phyloP scores from a whole-genome alignment of 2,888 invertebrate species.

The Aethes cnicana region DNA sequence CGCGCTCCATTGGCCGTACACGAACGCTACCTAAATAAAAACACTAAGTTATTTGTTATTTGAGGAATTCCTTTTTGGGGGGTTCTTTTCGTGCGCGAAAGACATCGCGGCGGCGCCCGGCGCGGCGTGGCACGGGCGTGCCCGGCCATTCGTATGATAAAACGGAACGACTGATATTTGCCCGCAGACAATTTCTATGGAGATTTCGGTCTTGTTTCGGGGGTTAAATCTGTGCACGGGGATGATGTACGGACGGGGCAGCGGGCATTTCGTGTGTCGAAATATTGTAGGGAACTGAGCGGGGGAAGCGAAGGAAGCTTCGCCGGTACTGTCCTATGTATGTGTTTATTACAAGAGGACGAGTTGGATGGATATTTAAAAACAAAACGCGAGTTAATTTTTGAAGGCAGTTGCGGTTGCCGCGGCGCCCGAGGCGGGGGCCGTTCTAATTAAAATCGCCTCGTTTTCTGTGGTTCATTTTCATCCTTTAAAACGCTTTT shows the following conservation, averaged over 20 bases:
- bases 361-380: slow-evolving; percentile 49
- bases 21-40: slow-evolving; percentile 41
- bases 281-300: slow-evolving; percentile 47
- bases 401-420: slow-evolving; percentile 45
- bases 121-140: slow-evolving; percentile 62
- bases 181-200: slow-evolving; percentile 78
- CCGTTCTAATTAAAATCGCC: slow-evolving; percentile 78
- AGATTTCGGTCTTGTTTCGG: slow-evolving; percentile 77
- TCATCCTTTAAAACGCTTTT: slow-evolving; percentile 74
- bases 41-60: slow-evolving; percentile 39
- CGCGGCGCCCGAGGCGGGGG: slow-evolving; percentile 64
- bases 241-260: slow-evolving; percentile 66
- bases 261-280: slow-evolving; percentile 55
- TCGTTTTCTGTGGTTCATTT: slow-evolving; percentile 75
- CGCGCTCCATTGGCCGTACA: slow-evolving; percentile 52
- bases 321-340: slow-evolving; percentile 33
- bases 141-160: slow-evolving; percentile 79
- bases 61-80: slow-evolving; percentile 42
- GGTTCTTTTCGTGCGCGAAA: slow-evolving; percentile 55
- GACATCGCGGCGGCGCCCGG: slow-evolving; percentile 49
- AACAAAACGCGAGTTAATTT: slow-evolving; percentile 49
- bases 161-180: slow-evolving; percentile 75
- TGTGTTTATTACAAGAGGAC: slow-evolving; percentile 44
- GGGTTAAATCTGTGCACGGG: slow-evolving; percentile 72
- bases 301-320: too few species aligned